phyloP scores from a whole-genome alignment of 2,113 vertebrate genomes.

The Phylloscopus trochiloides region DNA sequence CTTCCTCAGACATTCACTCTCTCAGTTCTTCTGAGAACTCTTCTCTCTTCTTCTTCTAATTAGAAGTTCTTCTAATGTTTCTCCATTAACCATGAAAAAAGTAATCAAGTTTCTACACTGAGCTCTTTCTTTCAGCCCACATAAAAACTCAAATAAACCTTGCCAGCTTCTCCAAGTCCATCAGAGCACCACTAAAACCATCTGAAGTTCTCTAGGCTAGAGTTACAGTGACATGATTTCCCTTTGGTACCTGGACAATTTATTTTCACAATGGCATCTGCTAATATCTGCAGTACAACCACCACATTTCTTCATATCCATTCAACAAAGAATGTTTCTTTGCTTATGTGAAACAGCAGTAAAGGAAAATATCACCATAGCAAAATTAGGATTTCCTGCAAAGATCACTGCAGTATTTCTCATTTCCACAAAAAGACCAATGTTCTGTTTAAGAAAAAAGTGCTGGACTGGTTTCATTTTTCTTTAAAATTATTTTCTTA shows the following conservation, averaged over 20 bases:
- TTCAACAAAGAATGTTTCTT: conserved; percentile 12
- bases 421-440: conserved; percentile 13
- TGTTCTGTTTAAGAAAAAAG: conserved; percentile 1
- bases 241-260: neutral
- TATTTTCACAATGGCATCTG: conserved; percentile 22
- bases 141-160: neutral
- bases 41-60: neutral
- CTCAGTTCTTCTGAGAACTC: neutral
- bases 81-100: neutral
- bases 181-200: neutral
- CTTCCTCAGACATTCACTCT: neutral
- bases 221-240: neutral
- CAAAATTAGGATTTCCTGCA: neutral
- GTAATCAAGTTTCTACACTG: neutral
- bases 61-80: neutral
- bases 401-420: neutral
- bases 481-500: conserved; percentile 32
- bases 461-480: neutral
- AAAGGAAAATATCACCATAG: neutral
- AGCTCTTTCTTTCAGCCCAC: neutral
- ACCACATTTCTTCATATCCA: neutral
- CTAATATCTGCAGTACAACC: neutral
- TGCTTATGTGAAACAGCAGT: neutral
- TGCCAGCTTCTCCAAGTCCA: neutral
- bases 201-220: neutral